phyloP scores from a whole-genome alignment of 2,888 invertebrate species.

The Galerucella calmariensis region DNA sequence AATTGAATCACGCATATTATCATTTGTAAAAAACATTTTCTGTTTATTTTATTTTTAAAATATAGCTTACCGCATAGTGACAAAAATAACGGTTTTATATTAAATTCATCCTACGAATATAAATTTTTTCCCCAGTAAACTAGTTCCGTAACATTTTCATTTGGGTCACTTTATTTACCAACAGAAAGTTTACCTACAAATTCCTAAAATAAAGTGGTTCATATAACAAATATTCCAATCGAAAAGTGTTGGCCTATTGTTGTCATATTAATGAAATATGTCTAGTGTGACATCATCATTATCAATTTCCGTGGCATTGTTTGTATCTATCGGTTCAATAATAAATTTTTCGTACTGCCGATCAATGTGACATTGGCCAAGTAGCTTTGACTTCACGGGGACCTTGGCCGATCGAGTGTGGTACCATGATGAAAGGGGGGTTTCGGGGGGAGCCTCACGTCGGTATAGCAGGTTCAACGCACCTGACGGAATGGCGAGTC shows the following conservation, averaged over 20 bases:
- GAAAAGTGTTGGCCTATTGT: background rate
- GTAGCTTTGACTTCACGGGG: conserved; percentile 34
- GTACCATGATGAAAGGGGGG: conserved; percentile 34
- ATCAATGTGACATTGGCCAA: conserved; percentile 41
- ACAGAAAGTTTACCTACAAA: background rate
- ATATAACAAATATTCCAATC: background rate
- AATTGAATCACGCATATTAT: too few species aligned
- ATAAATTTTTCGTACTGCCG: conserved; percentile 27
- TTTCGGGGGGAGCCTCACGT: conserved; percentile 46
- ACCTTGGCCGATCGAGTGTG: conserved; percentile 45
- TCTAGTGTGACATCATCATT: conserved; percentile 7
- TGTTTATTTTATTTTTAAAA: too few species aligned
- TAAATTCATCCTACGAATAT: background rate
- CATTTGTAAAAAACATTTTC: too few species aligned
- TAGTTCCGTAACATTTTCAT: too few species aligned
- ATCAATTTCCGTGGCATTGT: conserved; percentile 11
- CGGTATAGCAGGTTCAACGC: conserved; percentile 62
- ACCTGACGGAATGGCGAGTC: conserved; percentile 65
- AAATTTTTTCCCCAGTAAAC: too few species aligned
- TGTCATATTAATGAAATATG: background rate
- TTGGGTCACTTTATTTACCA: too few species aligned
- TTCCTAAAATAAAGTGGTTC: background rate
- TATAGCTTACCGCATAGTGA: too few species aligned
- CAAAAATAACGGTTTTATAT: too few species aligned
- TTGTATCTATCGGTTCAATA: conserved; percentile 4